Base-by-base conservation (phyloP, 2,113 vertebrate genomes). In the Thymallus thymallus region DNA sequence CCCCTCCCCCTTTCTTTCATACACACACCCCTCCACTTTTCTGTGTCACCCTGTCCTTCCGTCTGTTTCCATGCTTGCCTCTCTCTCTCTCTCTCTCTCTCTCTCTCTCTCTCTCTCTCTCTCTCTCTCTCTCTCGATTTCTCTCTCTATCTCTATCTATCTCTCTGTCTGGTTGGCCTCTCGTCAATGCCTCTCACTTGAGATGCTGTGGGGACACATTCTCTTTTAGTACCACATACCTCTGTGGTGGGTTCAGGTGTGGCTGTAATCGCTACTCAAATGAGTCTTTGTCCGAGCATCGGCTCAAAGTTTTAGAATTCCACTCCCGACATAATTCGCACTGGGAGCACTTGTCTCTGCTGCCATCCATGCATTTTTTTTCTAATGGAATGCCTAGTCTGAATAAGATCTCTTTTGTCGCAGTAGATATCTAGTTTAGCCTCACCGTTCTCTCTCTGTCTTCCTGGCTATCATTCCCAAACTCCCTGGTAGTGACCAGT, bases 181-280 rank as follows among this genome's bases (percentile, higher is more conserved):
- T 14, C 9, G 5, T 75, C 72, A 76, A 78, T 62, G 78, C 68
- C 51, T 45, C 68, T 75, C 30, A 23, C 7, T 64, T 75, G 76
- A 71, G 72, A 70, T 73, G 70, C 41, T 51, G 20, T 20, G 22
- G 46, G 63, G 71, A 56, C 63, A 65, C 30, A 60, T 46, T 72
- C 58, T 62, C 26, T 29, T 45, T 76, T 48, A 62, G 23, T 55
- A 64, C 9, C n/a, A 26, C 10, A 23, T 75, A 78, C 76, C 68
- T 78, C 62, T 82, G 62, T 64, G 29, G 72, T 72, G 75, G 60
- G 73, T 73, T 81, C 81, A 85, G 86, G 84, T 88, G 87, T 76
- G 58, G 69, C 56, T 69, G 23, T 84, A 74, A 81, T 83, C 80
- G 74, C 65, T 1, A 6, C 71, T 81, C 84, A 83, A 87, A 81